Conservation (phyloP, 2,888 invertebrate genomes). For the Xestia rhomboidea region DNA sequence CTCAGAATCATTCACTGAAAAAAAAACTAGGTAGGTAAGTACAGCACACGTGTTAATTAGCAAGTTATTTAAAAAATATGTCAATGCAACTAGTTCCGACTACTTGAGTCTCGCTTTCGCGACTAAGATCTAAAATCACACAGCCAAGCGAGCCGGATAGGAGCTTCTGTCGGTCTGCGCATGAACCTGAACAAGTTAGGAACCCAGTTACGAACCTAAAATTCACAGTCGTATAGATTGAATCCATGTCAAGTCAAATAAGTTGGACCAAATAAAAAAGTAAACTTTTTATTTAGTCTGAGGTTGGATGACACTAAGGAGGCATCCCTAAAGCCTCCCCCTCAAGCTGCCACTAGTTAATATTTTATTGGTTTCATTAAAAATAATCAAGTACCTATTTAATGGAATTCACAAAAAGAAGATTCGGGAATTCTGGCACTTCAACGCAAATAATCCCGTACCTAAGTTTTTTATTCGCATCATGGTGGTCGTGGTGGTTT, state of each 20-base stretch:
- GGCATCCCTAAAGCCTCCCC: background rate
- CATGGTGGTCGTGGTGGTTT: conserved; percentile 12
- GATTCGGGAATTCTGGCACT: background rate
- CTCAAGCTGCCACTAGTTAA: background rate
- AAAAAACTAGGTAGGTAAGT: background rate
- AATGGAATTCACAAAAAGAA: background rate
- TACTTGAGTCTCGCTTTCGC: background rate
- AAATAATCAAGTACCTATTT: no score
- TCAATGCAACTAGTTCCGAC: background rate
- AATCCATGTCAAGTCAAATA: background rate
- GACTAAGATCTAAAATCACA: background rate
- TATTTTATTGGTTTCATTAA: background rate
- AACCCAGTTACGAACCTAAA: background rate
- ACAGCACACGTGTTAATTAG: conserved; percentile 1
- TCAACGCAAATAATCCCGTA: background rate
- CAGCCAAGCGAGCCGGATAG: background rate
- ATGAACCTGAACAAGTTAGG: background rate
- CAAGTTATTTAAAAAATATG: background rate
- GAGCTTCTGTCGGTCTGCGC: background rate
- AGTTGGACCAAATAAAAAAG: no score
- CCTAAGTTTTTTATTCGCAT: background rate
- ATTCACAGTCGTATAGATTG: background rate
- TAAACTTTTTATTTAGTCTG: no score
- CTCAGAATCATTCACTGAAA: background rate
- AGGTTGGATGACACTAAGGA: background rate